A percentile compares a stretch with the other conserved stretches of the same genome.
These are phyloP conservation scores for Elgaria multicarinata DNA, from an alignment of 2,113 vertebrate species.

Conservation along the genomic window DNA sequence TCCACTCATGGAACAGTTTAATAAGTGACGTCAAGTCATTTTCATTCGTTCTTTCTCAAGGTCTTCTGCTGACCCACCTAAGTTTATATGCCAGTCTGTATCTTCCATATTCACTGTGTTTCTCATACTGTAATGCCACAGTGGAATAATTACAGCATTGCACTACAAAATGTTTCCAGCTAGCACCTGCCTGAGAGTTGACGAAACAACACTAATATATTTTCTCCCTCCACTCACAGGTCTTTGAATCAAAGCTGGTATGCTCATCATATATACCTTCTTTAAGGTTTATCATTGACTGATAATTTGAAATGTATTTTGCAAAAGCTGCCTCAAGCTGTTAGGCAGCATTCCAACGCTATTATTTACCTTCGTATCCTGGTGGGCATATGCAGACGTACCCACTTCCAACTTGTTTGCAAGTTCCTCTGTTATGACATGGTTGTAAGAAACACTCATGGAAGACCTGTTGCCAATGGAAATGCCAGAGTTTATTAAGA, in stretches of 20 bases:
- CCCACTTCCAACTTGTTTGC: conserved; percentile 92
- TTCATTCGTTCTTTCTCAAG: neutral
- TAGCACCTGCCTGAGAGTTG: neutral
- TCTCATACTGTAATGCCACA: neutral
- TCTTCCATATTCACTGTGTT: neutral
- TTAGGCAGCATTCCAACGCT: neutral
- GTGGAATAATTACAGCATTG: neutral
- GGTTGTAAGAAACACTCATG: conserved; percentile 96
- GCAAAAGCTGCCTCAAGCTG: neutral
- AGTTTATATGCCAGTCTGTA: neutral
- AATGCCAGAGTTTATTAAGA: conserved; percentile 28
- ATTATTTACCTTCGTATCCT: conserved; percentile 79
- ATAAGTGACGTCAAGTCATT: neutral
- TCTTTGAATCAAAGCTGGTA: neutral
- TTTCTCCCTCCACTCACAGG: neutral
- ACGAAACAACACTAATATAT: neutral
- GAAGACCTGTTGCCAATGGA: conserved; percentile 84
- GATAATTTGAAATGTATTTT: neutral
- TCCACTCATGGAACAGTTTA: neutral
- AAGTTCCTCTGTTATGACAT: conserved; percentile 92
- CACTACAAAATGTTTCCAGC: neutral
- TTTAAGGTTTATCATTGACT: neutral
- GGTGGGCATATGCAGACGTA: conserved; percentile 88
- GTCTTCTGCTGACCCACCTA: neutral
- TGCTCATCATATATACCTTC: neutral